Evolutionary conservation across 1,140 invertebrate species (phyloP).

Genomic region (Glossosoma conforme): DNA sequence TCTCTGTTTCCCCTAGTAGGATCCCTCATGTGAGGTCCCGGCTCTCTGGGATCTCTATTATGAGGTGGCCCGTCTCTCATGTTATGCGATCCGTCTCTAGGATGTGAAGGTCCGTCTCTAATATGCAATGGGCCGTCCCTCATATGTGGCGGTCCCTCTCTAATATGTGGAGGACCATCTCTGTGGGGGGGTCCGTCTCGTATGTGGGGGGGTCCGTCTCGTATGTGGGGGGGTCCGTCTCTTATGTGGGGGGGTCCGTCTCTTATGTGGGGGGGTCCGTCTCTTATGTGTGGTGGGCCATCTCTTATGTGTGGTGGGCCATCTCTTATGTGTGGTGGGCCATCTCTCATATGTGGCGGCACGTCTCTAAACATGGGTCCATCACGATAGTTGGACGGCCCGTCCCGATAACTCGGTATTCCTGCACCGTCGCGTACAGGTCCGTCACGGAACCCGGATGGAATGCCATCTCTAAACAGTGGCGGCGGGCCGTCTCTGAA

Average conservation of each 20-base stretch:
- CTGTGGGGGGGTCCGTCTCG: constrained; percentile 16
- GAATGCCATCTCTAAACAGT: constrained; percentile 40
- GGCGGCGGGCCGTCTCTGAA: constrained; percentile 34
- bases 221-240: constrained; percentile 8
- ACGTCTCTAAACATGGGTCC: constrained; percentile 22
- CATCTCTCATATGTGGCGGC: constrained; percentile 9
- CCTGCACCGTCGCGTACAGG: constrained; percentile 21
- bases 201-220: constrained; percentile 1
- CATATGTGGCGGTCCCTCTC: background rate
- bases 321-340: constrained; percentile 10
- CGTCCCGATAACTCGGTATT: constrained; percentile 19
- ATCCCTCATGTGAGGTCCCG: constrained; percentile 3
- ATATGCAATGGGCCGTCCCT: constrained; percentile 8
- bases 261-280: constrained; percentile 11
- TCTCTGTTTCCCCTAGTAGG: constrained; percentile 4
- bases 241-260: constrained; percentile 6
- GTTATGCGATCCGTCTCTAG: constrained; percentile 5
- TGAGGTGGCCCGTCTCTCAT: constrained; percentile 11
- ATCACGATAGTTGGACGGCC: constrained; percentile 19
- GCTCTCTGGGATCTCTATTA: constrained; percentile 5
- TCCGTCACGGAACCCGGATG: constrained; percentile 34
- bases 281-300: constrained; percentile 8
- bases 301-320: constrained; percentile 13
- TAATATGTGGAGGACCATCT: constrained; percentile 1
- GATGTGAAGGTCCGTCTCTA: constrained; percentile 16